These are phyloP conservation scores for Poeciliopsis infans DNA, from an alignment of 2,797 vertebrate genomes.

Conservation along the genomic window DNA sequence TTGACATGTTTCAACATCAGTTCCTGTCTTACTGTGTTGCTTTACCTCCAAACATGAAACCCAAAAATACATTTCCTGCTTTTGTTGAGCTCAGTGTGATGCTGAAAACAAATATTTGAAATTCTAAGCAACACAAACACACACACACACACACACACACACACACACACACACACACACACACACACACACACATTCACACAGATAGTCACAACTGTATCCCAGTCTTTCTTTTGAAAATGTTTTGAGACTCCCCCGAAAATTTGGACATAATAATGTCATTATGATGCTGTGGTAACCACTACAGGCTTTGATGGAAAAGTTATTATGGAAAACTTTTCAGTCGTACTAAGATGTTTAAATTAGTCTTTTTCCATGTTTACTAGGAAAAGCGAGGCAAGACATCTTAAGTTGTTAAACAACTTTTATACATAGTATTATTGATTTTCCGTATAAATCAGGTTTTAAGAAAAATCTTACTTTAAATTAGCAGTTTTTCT, in stretches of 20 bases:
- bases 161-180: conserved; percentile 2
- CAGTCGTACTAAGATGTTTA: background rate
- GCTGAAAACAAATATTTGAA: conserved; percentile 40
- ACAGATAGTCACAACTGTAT: conserved; percentile 26
- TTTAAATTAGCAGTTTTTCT: background rate
- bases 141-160: conserved; percentile 5
- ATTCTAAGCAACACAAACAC: conserved; percentile 17
- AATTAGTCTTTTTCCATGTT: background rate
- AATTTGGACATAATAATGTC: background rate
- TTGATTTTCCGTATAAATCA: background rate
- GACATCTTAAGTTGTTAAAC: background rate
- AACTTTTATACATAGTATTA: background rate
- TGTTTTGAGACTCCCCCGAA: background rate
- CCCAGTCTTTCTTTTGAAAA: conserved; percentile 18
- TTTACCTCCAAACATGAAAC: conserved; percentile 64
- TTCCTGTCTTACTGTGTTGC: conserved; percentile 45
- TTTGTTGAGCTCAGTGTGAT: conserved; percentile 69
- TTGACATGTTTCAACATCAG: conserved; percentile 52
- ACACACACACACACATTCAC: background rate
- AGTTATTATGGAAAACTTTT: background rate
- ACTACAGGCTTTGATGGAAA: background rate
- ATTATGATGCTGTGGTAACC: background rate
- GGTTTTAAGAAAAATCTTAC: background rate
- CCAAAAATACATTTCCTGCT: conserved; percentile 79
- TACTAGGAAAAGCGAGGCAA: background rate